Evolutionary conservation across 2,113 vertebrate genomes (phyloP), one percentile per base, ranked within the genome.

Genomic region (Epinephelus cyanopodus): DNA sequence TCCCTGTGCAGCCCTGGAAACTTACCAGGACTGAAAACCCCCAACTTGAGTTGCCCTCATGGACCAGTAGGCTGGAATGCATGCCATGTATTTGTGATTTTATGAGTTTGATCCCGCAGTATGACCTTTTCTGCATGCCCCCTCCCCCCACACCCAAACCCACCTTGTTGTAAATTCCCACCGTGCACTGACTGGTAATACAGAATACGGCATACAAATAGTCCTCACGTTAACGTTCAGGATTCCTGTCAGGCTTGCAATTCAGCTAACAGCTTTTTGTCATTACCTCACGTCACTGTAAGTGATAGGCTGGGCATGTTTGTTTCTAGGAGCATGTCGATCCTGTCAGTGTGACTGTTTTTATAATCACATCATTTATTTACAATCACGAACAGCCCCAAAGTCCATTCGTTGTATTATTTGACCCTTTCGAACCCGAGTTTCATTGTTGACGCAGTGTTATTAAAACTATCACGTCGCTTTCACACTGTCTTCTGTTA

Each of bases 41-140:
- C 17, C 4, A 47, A 42, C 53, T 21, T 25, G 23, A 73, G 39
- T 65, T 71, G 47, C 62, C 74, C 79, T 85, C 58, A 45, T 21
- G 66, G 73, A 63, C 50, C 70, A 54, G 61, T 3, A 14, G 76
- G 47, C 74, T 25, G 65, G 77, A 77, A 80, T 82, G 85, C 85
- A 86, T 71, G 87, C 63, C 74, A 73, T 74, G 82, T 85, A 65
- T 81, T 73, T 79, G 79, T 71, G 76, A 76, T 62, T 88, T 84
- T 82, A 84, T 87, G 74, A 81, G 82, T 86, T 74, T 1, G 8
- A 76, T 69, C 56, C 74, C 18, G 47, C 54, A 27, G 73, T 54
- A 21, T 70, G 79, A 93, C 89, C 84, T 90, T 86, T 56, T 56
- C 78, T 67, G 89, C 89, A 88, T 87, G 86, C 3, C 62, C 72